These are phyloP conservation scores for Pangasius krempfi DNA, from an alignment of 2,797 vertebrate genomes.

Conservation along the genomic window DNA sequence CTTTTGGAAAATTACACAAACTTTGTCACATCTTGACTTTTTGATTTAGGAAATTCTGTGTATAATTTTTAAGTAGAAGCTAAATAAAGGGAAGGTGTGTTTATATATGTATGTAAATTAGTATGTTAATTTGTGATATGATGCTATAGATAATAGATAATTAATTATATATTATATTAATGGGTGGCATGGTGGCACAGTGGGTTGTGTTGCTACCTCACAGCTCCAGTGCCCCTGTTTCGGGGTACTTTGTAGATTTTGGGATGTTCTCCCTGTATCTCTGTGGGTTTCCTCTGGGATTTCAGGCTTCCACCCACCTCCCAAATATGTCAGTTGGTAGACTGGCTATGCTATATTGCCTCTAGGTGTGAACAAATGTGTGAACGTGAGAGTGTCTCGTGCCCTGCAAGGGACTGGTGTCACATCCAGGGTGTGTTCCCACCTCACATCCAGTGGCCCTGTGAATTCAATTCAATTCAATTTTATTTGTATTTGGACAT, in stretches of 20 bases:
- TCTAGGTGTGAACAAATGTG: not conserved
- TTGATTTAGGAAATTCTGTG: constrained; percentile 4
- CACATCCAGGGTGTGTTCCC: not conserved
- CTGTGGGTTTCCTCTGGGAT: no score
- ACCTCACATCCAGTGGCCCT: not conserved
- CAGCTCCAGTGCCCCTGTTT: not conserved
- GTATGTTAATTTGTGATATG: not conserved
- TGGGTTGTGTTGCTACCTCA: not conserved
- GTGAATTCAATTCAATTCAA: not conserved
- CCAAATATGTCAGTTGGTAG: not conserved
- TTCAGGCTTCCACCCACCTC: not conserved
- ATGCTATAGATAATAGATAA: not conserved
- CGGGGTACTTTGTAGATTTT: not conserved
- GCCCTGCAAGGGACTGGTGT: not conserved
- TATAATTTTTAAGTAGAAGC: not conserved
- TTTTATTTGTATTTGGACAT: no score
- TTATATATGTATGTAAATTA: not conserved
- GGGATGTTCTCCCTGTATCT: not conserved
- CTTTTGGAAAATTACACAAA: not conserved
- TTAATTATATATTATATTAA: not conserved
- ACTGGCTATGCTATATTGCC: not conserved
- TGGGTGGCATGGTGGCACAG: not conserved
- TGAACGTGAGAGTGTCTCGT: not conserved
- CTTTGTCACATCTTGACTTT: not conserved
- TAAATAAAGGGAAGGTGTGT: constrained; percentile 11